Conservation (phyloP, 2,888 invertebrate genomes). For the Mesorhabditis belari region DNA sequence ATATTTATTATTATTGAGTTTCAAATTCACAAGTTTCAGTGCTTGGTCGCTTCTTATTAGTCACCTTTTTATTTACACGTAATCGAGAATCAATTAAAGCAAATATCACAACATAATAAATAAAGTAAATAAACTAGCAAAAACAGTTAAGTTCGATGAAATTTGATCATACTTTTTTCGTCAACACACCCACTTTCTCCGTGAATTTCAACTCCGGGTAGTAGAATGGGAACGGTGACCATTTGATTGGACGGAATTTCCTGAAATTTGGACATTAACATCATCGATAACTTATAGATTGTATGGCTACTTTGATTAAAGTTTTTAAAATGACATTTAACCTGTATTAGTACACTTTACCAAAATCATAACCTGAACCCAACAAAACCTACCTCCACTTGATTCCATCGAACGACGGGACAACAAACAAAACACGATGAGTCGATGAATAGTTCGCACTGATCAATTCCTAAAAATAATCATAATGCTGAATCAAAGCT, state of each 20-base stretch:
- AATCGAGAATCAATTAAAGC: no score
- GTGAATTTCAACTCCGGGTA: constrained; percentile 30
- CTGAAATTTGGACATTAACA: no score
- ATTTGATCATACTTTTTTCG: constrained; percentile 12
- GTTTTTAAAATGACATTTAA: neutral
- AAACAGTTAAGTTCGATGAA: no score
- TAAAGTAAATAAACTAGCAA: no score
- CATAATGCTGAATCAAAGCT: neutral
- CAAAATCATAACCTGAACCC: neutral
- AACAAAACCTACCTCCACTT: constrained; percentile 9
- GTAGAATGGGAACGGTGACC: constrained; percentile 25
- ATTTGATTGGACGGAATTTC: no score
- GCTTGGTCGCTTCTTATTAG: no score
- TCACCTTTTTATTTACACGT: no score
- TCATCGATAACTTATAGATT: no score
- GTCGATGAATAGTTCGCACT: constrained; percentile 15
- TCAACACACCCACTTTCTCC: constrained; percentile 34
- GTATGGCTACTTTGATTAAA: constrained; percentile 9
- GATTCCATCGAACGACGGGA: constrained; percentile 24
- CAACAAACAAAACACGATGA: constrained; percentile 27
- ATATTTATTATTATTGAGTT: no score
- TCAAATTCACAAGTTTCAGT: no score
- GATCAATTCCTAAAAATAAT: constrained; percentile 1
- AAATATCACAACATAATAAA: no score
- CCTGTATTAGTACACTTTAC: neutral